Evolutionary conservation across 1,140 invertebrate species (phyloP).

Genomic region (Archivesica marissinica): DNA sequence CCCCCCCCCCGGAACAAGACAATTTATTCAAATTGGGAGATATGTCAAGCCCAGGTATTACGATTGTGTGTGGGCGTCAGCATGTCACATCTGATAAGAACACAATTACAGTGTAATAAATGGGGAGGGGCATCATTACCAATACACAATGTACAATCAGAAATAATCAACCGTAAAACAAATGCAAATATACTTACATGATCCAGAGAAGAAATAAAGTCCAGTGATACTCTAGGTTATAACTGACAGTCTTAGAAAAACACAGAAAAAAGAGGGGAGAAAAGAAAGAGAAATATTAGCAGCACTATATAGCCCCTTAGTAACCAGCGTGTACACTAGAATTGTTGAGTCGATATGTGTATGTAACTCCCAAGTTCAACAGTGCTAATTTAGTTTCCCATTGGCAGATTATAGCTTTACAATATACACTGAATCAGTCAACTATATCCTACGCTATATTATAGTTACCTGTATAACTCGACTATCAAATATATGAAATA

Average conservation of each 20-base stretch:
- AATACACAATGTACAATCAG: background rate
- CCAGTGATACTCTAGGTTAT: background rate
- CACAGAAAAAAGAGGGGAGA: slow-evolving; percentile 26
- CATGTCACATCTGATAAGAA: slow-evolving; percentile 15
- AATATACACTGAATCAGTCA: slow-evolving; percentile 51
- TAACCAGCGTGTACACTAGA: slow-evolving; percentile 27
- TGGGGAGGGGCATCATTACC: slow-evolving; percentile 3
- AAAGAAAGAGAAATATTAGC: slow-evolving; percentile 30
- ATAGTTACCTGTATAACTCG: slow-evolving; percentile 41
- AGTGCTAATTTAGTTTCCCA: slow-evolving; percentile 49
- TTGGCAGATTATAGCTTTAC: slow-evolving; percentile 41
- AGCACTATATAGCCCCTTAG: slow-evolving; percentile 1
- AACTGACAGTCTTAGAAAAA: slow-evolving; percentile 29
- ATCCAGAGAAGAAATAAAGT: background rate
- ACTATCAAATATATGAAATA: slow-evolving; percentile 26
- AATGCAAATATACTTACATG: slow-evolving; percentile 9
- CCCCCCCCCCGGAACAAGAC: too few species aligned
- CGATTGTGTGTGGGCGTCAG: slow-evolving; percentile 2
- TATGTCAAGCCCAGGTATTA: too few species aligned
- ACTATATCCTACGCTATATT: slow-evolving; percentile 30
- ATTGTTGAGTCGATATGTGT: slow-evolving; percentile 43
- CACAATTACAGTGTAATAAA: background rate
- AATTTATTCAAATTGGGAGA: too few species aligned
- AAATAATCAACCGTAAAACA: background rate
- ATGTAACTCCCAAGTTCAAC: slow-evolving; percentile 19